These are phyloP conservation scores for Erinaceus europaeus DNA, from an alignment of 2,113 vertebrate genomes.

Conservation along the genomic window DNA sequence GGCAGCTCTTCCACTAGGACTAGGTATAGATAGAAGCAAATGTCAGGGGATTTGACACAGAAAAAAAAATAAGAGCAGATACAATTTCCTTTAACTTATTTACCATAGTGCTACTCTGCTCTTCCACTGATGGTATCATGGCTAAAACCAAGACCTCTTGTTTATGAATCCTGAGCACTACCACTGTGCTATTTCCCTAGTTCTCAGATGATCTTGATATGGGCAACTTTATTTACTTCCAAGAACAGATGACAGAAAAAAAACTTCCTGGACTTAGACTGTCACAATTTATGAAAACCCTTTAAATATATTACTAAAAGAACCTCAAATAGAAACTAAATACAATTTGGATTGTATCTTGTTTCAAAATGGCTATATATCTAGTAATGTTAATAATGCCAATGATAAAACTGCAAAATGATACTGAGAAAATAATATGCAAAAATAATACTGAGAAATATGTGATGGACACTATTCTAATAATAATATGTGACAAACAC, in stretches of 20 bases:
- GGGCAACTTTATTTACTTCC: neutral
- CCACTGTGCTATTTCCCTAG: neutral
- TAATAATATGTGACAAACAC: neutral
- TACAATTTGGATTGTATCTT: neutral
- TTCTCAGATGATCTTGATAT: neutral
- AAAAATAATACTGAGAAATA: too few relatives aligned
- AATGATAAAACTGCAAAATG: neutral
- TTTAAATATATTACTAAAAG: neutral
- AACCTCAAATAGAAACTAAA: neutral
- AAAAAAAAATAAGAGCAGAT: neutral
- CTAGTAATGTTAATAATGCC: neutral
- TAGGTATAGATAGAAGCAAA: neutral
- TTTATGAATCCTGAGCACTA: neutral
- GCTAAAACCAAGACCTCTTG: too few relatives aligned
- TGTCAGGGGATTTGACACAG: neutral
- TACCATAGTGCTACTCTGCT: too few relatives aligned
- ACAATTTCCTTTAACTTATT: too few relatives aligned
- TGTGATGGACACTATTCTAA: neutral
- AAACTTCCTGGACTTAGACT: neutral
- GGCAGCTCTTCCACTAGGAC: neutral
- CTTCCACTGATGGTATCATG: too few relatives aligned
- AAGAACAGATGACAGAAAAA: neutral
- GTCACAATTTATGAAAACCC: neutral
- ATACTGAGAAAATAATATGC: neutral
- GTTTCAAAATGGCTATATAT: neutral